A percentile compares a stretch with the other conserved stretches of the same genome.
These are phyloP conservation scores for Anhinga rufa DNA, from an alignment of 2,113 vertebrate species.

Conservation along the genomic window DNA sequence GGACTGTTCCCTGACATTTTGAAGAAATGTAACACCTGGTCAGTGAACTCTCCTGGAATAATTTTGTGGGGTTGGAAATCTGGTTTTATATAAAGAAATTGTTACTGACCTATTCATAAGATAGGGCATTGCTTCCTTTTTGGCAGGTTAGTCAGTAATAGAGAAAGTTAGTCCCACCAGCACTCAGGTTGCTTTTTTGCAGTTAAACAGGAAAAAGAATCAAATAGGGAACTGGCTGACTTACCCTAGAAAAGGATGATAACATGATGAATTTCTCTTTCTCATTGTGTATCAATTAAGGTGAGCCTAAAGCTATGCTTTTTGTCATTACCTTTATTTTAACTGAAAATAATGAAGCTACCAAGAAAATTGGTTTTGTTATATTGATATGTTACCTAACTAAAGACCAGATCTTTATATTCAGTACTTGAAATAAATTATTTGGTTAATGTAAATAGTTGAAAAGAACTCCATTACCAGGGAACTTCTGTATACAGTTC, in stretches of 20 bases:
- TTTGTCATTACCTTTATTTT: not conserved
- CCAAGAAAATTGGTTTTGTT: not conserved
- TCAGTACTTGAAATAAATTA: not conserved
- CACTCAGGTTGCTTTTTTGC: not conserved
- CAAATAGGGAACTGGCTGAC: not conserved
- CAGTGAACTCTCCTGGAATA: not conserved
- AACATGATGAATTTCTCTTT: not conserved
- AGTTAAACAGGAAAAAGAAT: not conserved
- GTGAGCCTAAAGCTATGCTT: not conserved
- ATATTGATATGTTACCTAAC: not conserved
- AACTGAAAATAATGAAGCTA: not conserved
- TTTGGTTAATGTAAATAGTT: not conserved
- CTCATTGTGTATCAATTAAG: not conserved
- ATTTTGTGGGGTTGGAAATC: not conserved
- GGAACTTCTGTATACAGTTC: not conserved
- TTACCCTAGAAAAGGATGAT: not conserved
- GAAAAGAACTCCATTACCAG: not conserved
- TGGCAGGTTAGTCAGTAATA: not conserved
- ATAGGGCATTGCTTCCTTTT: not conserved
- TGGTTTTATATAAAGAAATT: constrained; percentile 14
- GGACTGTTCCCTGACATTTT: not conserved
- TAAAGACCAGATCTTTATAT: not conserved
- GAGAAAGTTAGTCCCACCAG: not conserved
- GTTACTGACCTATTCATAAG: not conserved
- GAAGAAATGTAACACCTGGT: not conserved